phyloP scores from a whole-genome alignment of 1,140 invertebrate species.

The Camponotus pennsylvanicus region DNA sequence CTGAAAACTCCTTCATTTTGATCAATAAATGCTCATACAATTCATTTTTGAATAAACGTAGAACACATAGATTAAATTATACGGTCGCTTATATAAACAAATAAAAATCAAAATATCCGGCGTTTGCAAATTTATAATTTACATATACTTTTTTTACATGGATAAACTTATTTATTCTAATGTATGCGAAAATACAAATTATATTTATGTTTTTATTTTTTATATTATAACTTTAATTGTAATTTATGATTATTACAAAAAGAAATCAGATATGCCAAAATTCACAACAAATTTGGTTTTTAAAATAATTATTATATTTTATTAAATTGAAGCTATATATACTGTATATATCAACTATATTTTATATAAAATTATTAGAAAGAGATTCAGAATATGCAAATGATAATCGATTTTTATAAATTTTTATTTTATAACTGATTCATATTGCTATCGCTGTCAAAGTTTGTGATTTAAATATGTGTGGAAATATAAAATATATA shows the following conservation, averaged over 20 bases:
- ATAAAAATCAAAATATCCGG: conserved; percentile 10
- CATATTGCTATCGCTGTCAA: neutral
- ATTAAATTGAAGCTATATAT: neutral
- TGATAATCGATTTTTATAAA: neutral
- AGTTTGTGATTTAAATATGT: neutral
- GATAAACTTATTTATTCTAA: neutral
- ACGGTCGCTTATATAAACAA: neutral
- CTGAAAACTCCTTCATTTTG: neutral
- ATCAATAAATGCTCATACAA: neutral
- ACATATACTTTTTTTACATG: neutral
- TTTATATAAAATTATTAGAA: neutral
- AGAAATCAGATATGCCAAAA: neutral
- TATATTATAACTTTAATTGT: neutral
- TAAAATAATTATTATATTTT: neutral
- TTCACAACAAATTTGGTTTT: neutral
- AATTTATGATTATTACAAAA: neutral
- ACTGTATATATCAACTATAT: neutral
- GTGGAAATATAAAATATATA: neutral
- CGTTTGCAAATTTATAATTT: conserved; percentile 5
- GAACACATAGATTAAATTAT: neutral
- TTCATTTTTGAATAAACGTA: neutral
- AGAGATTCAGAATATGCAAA: neutral
- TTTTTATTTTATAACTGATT: neutral
- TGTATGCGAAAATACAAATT: neutral
- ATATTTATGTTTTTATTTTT: neutral